phyloP scores from a whole-genome alignment of 2,113 vertebrate genomes.

The Nesogale talazaci region DNA sequence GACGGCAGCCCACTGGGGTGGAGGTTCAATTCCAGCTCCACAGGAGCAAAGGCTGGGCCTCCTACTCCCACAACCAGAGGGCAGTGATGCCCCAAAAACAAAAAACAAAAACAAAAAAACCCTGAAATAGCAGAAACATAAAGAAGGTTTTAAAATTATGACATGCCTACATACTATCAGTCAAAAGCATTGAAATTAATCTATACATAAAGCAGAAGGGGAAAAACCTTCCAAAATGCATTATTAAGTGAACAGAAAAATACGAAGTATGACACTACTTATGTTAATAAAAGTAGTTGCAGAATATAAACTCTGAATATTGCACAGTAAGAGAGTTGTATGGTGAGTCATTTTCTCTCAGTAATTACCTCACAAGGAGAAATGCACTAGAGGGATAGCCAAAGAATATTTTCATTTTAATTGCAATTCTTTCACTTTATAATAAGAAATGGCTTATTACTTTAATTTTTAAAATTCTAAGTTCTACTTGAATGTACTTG shows the following conservation, averaged over 20 bases:
- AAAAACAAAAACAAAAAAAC: too few relatives aligned
- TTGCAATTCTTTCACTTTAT: constrained; percentile 22
- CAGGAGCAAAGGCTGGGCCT: too few relatives aligned
- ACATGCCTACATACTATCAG: background rate
- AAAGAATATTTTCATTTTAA: background rate
- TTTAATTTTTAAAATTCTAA: background rate
- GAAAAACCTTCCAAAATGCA: background rate
- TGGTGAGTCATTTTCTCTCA: background rate
- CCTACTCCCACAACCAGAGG: too few relatives aligned
- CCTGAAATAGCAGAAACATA: background rate
- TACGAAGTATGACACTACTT: background rate
- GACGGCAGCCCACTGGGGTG: too few relatives aligned
- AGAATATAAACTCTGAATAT: background rate
- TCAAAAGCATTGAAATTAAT: constrained; percentile 43
- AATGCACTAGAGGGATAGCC: background rate
- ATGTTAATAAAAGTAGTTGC: constrained; percentile 19
- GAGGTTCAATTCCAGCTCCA: too few relatives aligned
- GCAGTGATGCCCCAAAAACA: too few relatives aligned
- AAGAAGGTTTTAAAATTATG: background rate
- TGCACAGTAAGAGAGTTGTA: background rate
- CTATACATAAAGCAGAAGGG: background rate
- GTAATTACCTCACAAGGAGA: background rate
- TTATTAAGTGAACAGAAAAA: background rate
- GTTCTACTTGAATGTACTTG: background rate
- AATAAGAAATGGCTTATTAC: background rate